Percentiles rank a stretch among this genome's conserved stretches.
Evolutionary conservation across 35 echinoderm and acorn worm species (phyloP).

Genomic region (Ophiothrix spiculata): DNA sequence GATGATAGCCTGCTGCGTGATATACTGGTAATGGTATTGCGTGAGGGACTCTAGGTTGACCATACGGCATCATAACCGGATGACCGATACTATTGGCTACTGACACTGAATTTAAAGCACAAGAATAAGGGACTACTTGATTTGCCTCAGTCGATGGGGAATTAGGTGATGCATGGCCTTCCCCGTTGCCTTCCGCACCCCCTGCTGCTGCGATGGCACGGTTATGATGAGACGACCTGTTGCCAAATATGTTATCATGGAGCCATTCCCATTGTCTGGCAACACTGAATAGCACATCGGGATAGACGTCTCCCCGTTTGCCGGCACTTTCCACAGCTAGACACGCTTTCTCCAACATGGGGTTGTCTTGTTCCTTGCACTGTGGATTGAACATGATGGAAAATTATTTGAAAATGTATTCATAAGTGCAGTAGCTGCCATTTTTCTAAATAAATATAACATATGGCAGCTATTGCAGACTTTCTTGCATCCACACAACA

Average conservation of each 20-base stretch:
- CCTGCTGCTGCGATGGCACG: slow-evolving; percentile 35
- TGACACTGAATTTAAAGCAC: slow-evolving; percentile 10
- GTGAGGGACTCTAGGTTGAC: slow-evolving; percentile 53
- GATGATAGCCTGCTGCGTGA: slow-evolving; percentile 60
- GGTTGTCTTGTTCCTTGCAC: slow-evolving; percentile 95
- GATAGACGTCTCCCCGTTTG: slow-evolving; percentile 95
- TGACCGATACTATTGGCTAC: slow-evolving; percentile 24
- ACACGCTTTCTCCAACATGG: slow-evolving; percentile 91
- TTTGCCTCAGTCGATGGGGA: slow-evolving; percentile 1
- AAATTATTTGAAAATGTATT: too few relatives aligned
- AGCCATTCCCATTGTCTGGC: slow-evolving; percentile 97
- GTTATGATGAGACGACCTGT: slow-evolving; percentile 22
- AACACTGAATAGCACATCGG: slow-evolving; percentile 95
- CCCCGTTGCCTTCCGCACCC: neutral
- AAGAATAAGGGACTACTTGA: slow-evolving; percentile 34
- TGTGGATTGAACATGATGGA: too few relatives aligned
- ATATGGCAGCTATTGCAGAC: too few relatives aligned
- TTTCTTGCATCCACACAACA: too few relatives aligned
- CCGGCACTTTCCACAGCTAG: slow-evolving; percentile 90
- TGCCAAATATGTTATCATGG: slow-evolving; percentile 55
- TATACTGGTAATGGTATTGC: slow-evolving; percentile 50
- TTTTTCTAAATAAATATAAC: too few relatives aligned
- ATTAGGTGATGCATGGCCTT: neutral
- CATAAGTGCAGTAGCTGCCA: too few relatives aligned
- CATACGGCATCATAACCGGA: slow-evolving; percentile 41